Base-by-base conservation (phyloP, 2,888 invertebrate species). In the Polymixis lichenea region DNA sequence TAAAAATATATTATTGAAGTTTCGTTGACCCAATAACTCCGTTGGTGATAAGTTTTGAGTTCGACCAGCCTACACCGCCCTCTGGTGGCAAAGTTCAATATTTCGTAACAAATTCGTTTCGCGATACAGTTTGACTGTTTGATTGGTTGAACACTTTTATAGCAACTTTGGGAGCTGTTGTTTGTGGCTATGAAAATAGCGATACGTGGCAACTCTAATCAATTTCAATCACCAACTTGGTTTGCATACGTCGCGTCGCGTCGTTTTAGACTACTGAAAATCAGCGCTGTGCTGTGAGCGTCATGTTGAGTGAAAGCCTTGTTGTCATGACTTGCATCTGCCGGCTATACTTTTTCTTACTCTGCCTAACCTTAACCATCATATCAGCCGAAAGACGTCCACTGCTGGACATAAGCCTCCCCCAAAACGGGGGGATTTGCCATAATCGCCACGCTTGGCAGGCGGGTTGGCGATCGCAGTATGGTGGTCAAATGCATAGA, bases 101-200 rank as follows among this genome's bases (percentile, higher is more conserved):
- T 84, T 86, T 79, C 78, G 71, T 75, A 82, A 77, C 73, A 72
- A 86, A 77, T 85, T 84, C 82, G 79, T 78, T 84, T 82, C n/a
- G 75, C 58, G 69, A 83, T 76, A 78, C 51, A 74, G 74, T 85
- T 84, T 84, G 74, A 80, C 80, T 82, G 72, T 82, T 86, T 86
- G 77, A 85, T 83, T 83, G 83, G 76, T 78, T 71, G 25, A 75
- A 78, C 75, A 72, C 74, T 85, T 86, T 85, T 83, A 85, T 83
- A 70, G 78, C 49, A 60, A 70, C 78, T 82, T 68, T 69, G 86
- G 85, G 82, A 84, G 64, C 53, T 75, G 72, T 82, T 82, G 13
- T 9, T 55, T 65, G 11, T 32, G 72, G 74, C 68, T 32, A 70
- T 43, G 5, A 79, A 46, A 25, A 32, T 1, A 6, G 65, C 68